Conservation (phyloP, 1,140 invertebrate genomes). For the Delia radicum region DNA sequence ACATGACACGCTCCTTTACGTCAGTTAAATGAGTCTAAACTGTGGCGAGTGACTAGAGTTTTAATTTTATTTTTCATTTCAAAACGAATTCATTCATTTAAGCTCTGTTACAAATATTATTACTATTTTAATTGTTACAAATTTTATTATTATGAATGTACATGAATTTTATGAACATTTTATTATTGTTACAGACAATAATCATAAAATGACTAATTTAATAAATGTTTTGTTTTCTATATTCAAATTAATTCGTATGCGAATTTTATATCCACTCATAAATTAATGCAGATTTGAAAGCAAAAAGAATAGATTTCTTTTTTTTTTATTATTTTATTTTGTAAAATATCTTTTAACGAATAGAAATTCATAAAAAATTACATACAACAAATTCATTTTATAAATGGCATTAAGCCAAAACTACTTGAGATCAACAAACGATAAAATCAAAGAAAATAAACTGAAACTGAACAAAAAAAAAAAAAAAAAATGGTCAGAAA, state of each 20-base stretch:
- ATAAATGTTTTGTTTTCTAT: neutral
- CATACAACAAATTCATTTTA: neutral
- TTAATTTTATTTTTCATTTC: neutral
- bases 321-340: neutral
- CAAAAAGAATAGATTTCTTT: no score
- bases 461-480: neutral
- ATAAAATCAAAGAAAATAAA: neutral
- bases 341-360: neutral
- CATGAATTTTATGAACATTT: neutral
- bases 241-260: neutral
- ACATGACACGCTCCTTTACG: neutral
- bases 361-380: neutral
- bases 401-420: neutral
- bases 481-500: neutral
- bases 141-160: neutral
- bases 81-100: neutral
- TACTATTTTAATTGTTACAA: neutral
- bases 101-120: neutral
- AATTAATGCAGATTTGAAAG: no score
- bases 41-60: no score
- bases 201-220: constrained; percentile 15
- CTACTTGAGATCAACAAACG: constrained; percentile 3
- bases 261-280: no score
- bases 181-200: constrained; percentile 4
- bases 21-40: neutral